Base-by-base conservation (phyloP, 2,888 invertebrate genomes). In the Caradrina kadenii region DNA sequence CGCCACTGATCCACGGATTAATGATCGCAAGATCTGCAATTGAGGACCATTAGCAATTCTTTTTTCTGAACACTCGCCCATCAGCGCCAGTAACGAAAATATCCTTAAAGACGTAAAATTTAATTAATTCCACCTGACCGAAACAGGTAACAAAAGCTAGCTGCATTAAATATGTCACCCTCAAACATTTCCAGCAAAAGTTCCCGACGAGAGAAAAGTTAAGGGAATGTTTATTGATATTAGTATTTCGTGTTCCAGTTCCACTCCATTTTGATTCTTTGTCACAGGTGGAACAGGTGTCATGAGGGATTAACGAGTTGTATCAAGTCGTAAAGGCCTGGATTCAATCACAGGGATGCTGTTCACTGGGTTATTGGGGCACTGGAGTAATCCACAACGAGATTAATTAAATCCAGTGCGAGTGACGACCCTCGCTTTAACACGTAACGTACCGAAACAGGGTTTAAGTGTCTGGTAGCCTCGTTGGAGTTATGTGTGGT, bases 381-480 rank as follows among this genome's bases (percentile, higher is more conserved):
- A 45, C 39, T 67, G 55, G 5, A 61, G 64, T 73, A 63, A 74
- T 82, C 73, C 73, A 59, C 67, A 68, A 61, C 48, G 68, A 62
- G 83, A 82, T 82, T 77, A 81, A 82, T 76, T 74, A 70, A 74
- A 81, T 72, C 70, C 65, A 48, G 39, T 55, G 63, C 59, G 63
- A 73, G 62, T 77, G 70, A 62, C 49, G 74, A 73, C 74, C 74
- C 68, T 70, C 66, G 65, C 66, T 74, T 78, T 63, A 56, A 55
- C 73, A 66, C 58, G 65, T 70, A 66, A 70, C 60, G 55, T 72
- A 65, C 48, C 52, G 52, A 54, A 69, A 63, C 13, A 39, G 63
- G 54, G 65, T 45, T 70, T 56, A 59, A 53, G 58, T 80, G 48
- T 52, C 22, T 54, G 39, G 21, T 55, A 5, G 53, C 48, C 31